Percentiles rank a stretch among this genome's conserved stretches.
Conservation (phyloP, 1,140 invertebrate species). For the Medauroidea extradentata region DNA sequence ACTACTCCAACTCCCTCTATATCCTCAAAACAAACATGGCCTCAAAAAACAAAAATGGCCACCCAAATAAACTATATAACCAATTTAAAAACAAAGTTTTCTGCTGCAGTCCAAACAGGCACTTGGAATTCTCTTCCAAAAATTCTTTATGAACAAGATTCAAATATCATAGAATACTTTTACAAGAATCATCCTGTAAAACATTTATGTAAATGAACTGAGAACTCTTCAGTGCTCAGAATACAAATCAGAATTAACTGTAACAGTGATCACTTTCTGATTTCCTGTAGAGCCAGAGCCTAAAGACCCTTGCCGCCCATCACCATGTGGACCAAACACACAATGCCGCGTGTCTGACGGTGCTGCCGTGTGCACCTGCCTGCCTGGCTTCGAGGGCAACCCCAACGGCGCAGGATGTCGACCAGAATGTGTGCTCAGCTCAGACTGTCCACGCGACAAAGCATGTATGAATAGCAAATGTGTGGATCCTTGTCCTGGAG, state of each 20-base stretch:
- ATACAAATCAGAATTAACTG: too few relatives aligned
- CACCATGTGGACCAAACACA: conserved; percentile 70
- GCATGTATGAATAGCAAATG: conserved; percentile 71
- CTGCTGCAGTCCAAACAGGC: too few relatives aligned
- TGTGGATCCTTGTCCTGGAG: conserved; percentile 65
- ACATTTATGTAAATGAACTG: background rate
- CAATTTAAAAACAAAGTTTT: too few relatives aligned
- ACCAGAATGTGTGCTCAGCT: conserved; percentile 69
- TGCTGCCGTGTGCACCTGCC: conserved; percentile 65
- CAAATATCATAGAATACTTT: too few relatives aligned
- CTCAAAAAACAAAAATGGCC: too few relatives aligned
- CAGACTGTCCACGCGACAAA: conserved; percentile 66
- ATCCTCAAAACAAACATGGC: too few relatives aligned
- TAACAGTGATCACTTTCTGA: background rate
- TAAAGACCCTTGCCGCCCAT: conserved; percentile 60
- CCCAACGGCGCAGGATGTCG: conserved; percentile 55
- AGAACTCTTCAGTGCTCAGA: background rate
- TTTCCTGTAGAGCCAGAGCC: conserved; percentile 31
- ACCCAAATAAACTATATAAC: too few relatives aligned
- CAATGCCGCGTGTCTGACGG: conserved; percentile 56
- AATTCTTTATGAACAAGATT: too few relatives aligned
- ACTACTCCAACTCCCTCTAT: too few relatives aligned
- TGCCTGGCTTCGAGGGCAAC: conserved; percentile 58
- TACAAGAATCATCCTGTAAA: background rate
- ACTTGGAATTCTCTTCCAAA: too few relatives aligned